phyloP scores from a whole-genome alignment of 2,113 vertebrate genomes.

The Phylloscopus trochilus region DNA sequence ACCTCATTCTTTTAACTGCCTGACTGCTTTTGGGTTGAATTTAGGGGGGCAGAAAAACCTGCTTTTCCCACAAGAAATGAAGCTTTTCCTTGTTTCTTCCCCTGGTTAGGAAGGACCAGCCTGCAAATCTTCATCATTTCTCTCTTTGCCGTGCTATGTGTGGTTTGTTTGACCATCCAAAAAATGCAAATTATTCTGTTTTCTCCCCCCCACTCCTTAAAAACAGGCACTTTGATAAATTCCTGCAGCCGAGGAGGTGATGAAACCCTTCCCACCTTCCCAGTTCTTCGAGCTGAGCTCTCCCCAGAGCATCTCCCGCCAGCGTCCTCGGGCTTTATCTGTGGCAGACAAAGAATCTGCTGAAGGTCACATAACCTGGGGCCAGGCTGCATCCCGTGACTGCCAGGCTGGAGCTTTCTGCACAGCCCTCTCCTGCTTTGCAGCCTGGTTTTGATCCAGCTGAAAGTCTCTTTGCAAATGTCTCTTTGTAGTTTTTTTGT shows the following conservation, averaged over 20 bases:
- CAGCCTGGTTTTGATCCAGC: neutral
- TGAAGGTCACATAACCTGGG: slow-evolving; percentile 2
- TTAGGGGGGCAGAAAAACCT: neutral
- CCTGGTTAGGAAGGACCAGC: neutral
- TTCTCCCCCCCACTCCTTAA: neutral
- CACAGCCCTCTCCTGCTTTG: neutral
- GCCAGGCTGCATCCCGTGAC: neutral
- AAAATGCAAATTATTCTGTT: neutral
- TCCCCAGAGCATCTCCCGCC: neutral
- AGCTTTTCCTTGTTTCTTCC: neutral
- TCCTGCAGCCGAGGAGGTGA: neutral
- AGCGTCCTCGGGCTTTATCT: neutral
- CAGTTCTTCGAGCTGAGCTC: neutral
- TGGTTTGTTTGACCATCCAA: neutral
- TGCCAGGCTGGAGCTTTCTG: neutral
- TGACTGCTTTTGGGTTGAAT: neutral
- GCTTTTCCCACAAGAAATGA: neutral
- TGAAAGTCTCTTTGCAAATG: neutral
- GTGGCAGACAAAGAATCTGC: slow-evolving; percentile 14
- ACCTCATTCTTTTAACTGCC: neutral
- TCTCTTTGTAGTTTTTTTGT: neutral
- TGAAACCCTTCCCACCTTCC: neutral
- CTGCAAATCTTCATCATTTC: neutral
- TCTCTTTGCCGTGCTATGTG: accelerated
- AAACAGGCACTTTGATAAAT: neutral